phyloP scores from a whole-genome alignment of 2,113 vertebrate genomes.

The Hyla sarda region DNA sequence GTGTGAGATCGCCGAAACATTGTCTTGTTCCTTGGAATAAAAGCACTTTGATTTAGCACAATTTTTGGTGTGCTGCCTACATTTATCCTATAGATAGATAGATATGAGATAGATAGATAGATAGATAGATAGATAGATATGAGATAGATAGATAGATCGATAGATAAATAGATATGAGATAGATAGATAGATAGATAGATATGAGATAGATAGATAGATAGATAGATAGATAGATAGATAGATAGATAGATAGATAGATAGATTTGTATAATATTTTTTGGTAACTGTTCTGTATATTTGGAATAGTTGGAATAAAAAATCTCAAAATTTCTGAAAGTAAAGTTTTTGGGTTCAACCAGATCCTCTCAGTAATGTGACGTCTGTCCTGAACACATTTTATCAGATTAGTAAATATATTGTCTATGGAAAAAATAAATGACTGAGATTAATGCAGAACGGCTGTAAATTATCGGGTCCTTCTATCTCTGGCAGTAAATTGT shows the following conservation, averaged over 20 bases:
- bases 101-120: not conserved
- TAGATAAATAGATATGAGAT: too few relatives aligned
- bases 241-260: not conserved
- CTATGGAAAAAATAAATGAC: conserved; percentile 17
- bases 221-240: not conserved
- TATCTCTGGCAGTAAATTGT: conserved; percentile 7
- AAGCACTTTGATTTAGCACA: too few relatives aligned
- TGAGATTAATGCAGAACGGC: conserved; percentile 1
- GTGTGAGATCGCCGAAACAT: too few relatives aligned
- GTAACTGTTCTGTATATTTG: not conserved
- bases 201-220: not conserved
- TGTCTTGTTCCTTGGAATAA: too few relatives aligned
- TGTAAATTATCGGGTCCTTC: conserved; percentile 18
- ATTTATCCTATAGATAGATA: too few relatives aligned
- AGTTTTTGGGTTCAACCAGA: too few relatives aligned
- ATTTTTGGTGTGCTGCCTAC: too few relatives aligned
- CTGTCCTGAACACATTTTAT: not conserved
- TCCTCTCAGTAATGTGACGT: not conserved
- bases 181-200: too few relatives aligned
- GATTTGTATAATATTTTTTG: not conserved
- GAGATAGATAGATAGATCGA: too few relatives aligned
- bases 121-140: too few relatives aligned
- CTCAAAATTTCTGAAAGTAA: not conserved
- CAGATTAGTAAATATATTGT: conserved; percentile 9
- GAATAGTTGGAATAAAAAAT: not conserved